Evolutionary conservation across 2,888 invertebrate species (phyloP).

Genomic region (Corythucha ciliata): DNA sequence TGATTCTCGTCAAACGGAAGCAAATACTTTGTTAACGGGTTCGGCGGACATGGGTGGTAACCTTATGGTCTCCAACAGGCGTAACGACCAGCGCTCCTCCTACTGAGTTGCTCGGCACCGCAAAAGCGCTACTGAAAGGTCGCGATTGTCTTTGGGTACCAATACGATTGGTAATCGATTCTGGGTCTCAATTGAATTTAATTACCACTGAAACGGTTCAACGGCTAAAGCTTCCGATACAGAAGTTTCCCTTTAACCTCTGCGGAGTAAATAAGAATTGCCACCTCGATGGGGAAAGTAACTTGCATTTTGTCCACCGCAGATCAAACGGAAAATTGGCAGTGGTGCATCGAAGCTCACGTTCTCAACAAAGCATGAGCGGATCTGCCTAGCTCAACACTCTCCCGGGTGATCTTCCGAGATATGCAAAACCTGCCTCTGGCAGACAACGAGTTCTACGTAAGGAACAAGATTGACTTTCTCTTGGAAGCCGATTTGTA

Average conservation of each 20-base stretch:
- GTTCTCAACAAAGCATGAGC: too few species aligned
- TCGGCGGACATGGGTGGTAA: neutral
- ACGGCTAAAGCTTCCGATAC: neutral
- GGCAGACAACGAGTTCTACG: too few species aligned
- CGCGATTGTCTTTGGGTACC: neutral
- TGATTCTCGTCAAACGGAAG: neutral
- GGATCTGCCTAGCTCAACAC: too few species aligned
- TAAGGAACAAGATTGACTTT: too few species aligned
- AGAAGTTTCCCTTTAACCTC: neutral
- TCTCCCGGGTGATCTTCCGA: too few species aligned
- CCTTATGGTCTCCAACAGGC: neutral
- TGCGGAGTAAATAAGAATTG: neutral
- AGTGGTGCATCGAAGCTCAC: too few species aligned
- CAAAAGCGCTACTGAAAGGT: neutral
- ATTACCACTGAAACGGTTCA: neutral
- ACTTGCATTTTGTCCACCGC: neutral
- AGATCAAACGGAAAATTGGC: too few species aligned
- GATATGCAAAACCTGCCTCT: too few species aligned
- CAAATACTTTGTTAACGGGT: neutral
- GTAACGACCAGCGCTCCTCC: neutral
- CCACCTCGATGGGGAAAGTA: neutral
- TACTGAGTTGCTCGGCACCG: too few species aligned
- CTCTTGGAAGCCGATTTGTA: neutral
- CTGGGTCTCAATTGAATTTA: neutral
- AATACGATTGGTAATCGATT: neutral